phyloP scores from a whole-genome alignment of 2,113 vertebrate species.

The Tautogolabrus adspersus region DNA sequence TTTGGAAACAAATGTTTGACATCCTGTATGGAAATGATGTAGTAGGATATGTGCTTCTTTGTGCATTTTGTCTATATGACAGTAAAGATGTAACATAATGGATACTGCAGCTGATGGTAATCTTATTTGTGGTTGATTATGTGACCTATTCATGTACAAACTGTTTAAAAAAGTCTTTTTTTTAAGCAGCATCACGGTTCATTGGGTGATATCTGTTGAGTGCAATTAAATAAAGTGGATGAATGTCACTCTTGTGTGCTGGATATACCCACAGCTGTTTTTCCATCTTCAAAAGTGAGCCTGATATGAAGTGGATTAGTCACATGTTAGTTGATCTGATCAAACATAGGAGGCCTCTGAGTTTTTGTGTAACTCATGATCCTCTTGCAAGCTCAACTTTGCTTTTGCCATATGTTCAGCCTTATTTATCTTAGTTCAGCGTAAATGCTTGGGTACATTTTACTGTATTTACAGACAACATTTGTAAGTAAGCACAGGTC shows the following conservation, averaged over 20 bases:
- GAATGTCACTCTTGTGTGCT: constrained; percentile 11
- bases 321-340: constrained; percentile 32
- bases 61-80: background rate
- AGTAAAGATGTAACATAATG: background rate
- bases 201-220: background rate
- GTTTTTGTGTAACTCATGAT: constrained; percentile 4
- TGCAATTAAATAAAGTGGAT: constrained; percentile 9
- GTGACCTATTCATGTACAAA: background rate
- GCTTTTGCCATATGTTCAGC: background rate
- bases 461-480: background rate
- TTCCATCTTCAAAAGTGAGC: constrained; percentile 29
- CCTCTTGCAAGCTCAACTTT: background rate
- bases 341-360: constrained; percentile 20
- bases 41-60: background rate
- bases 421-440: background rate
- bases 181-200: background rate
- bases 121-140: background rate
- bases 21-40: constrained; percentile 1
- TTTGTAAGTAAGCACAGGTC: constrained; percentile 26
- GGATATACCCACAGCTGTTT: constrained; percentile 34
- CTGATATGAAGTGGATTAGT: constrained; percentile 45
- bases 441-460: constrained; percentile 23
- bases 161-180: too few species aligned
- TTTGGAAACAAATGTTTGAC: constrained; percentile 13
- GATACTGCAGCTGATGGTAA: background rate